A percentile compares a stretch with the other conserved stretches of the same genome.
Evolutionary conservation across 2,888 invertebrate species (phyloP).

Genomic region (Nephrotoma guestfalica): DNA sequence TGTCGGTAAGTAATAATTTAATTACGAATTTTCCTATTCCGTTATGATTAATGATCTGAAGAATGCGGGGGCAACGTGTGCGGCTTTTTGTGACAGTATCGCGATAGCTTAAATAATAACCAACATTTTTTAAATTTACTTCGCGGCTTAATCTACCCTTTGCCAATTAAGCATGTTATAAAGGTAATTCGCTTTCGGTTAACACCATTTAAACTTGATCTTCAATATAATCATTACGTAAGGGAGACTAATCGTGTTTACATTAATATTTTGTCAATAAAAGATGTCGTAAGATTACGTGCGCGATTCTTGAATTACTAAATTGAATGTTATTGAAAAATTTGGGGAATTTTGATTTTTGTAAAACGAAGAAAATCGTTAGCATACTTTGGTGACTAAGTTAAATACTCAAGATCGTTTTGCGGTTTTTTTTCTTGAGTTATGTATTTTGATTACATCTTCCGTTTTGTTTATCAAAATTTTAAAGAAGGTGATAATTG

Average conservation of each 20-base stretch:
- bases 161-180: no score
- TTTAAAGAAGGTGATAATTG: not conserved
- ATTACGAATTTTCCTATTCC: not conserved
- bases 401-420: not conserved
- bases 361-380: not conserved
- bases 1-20: not conserved
- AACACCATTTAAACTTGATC: not conserved
- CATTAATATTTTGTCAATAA: not conserved
- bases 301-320: not conserved
- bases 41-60: not conserved
- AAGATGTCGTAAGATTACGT: not conserved
- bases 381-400: not conserved
- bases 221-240: not conserved
- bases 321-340: not conserved
- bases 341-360: not conserved
- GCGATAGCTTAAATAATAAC: not conserved
- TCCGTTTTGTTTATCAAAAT: not conserved
- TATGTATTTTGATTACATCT: not conserved
- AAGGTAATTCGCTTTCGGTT: no score
- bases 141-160: not conserved
- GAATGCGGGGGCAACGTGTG: not conserved
- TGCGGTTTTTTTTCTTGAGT: not conserved
- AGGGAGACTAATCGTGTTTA: not conserved
- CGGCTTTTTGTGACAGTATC: not conserved
- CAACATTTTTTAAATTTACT: not conserved